A percentile compares a stretch with the other conserved stretches of the same genome.
phyloP scores from a whole-genome alignment of 2,113 vertebrate species.

The Pygoscelis adeliae region DNA sequence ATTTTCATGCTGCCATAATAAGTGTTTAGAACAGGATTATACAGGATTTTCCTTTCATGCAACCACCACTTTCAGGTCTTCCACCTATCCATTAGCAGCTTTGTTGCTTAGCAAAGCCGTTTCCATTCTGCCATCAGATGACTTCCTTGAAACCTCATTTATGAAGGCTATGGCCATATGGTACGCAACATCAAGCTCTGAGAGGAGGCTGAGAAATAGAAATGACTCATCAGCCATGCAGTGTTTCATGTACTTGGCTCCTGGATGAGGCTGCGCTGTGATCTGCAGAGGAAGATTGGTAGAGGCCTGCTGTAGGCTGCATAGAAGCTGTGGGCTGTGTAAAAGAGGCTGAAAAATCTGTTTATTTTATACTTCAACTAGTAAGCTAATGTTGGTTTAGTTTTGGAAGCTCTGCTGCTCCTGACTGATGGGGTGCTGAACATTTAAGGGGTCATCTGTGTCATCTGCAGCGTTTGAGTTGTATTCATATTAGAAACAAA shows the following conservation, averaged over 20 bases:
- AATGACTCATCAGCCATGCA: not conserved
- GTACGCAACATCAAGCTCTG: not conserved
- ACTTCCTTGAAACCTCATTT: not conserved
- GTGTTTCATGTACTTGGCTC: not conserved
- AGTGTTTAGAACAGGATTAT: not conserved
- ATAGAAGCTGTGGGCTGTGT: not conserved
- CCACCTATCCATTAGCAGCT: not conserved
- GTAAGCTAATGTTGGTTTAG: not conserved
- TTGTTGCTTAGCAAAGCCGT: not conserved
- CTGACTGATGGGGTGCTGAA: not conserved
- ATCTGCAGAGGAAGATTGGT: not conserved
- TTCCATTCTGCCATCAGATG: not conserved
- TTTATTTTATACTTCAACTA: not conserved
- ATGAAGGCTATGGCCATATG: not conserved
- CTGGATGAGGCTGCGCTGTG: not conserved
- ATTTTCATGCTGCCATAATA: not conserved
- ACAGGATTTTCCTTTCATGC: not conserved
- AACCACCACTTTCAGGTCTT: not conserved
- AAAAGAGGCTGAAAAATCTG: not conserved
- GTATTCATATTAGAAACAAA: not conserved
- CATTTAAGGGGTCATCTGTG: not conserved
- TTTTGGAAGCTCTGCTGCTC: not conserved
- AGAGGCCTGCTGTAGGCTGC: not conserved
- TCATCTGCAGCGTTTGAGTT: not conserved
- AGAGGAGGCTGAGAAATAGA: not conserved